phyloP scores from a whole-genome alignment of 2,113 vertebrate species.

The Pontoporia blainvillei region DNA sequence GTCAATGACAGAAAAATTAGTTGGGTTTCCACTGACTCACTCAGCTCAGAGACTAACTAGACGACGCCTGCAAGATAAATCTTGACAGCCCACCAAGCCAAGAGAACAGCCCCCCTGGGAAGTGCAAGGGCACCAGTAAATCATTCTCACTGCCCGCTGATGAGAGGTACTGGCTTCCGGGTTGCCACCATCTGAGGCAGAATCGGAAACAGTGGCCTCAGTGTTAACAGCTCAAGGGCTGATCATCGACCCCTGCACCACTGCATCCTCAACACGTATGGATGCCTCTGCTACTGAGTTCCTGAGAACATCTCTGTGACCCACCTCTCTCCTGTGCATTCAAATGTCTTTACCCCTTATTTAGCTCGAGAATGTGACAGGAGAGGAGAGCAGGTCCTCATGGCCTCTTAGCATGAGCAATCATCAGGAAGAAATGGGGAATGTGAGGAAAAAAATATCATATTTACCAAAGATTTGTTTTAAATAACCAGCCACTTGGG shows the following conservation, averaged over 20 bases:
- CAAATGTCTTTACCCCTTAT: neutral
- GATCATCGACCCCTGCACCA: neutral
- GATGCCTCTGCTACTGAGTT: neutral
- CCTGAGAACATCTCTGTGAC: neutral
- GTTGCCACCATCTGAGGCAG: neutral
- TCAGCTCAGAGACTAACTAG: neutral
- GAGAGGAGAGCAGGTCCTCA: neutral
- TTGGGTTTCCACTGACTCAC: neutral
- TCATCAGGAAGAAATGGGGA: slow-evolving; percentile 56
- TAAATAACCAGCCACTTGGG: slow-evolving; percentile 67
- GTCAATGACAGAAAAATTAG: slow-evolving; percentile 7
- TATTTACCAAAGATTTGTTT: slow-evolving; percentile 74
- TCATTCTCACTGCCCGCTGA: slow-evolving; percentile 8
- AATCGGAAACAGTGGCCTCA: neutral
- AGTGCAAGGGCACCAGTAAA: neutral
- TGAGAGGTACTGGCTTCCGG: neutral
- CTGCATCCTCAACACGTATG: neutral
- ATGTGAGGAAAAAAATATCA: slow-evolving; percentile 56
- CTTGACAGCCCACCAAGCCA: slow-evolving; percentile 29
- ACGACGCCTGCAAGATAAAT: slow-evolving; percentile 22
- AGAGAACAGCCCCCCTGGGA: slow-evolving; percentile 30
- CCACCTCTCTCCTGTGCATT: neutral
- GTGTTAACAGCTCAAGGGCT: neutral
- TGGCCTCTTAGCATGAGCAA: neutral
- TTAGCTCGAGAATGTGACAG: neutral